Conservation (phyloP, 1,140 invertebrate species). For the Diabrotica virgifera region DNA sequence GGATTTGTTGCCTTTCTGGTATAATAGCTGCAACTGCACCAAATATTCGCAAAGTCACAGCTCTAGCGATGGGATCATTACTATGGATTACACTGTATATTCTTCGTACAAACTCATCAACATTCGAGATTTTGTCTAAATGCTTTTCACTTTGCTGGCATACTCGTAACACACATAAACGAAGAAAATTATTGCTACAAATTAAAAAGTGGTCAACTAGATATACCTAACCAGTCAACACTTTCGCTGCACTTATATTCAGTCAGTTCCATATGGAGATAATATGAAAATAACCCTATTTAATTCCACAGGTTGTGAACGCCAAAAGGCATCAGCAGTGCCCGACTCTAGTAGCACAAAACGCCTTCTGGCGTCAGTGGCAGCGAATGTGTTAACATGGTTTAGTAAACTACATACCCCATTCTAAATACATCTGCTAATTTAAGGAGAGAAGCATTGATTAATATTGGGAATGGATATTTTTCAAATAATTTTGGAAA, state of each 20-base stretch:
- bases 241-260: too few relatives aligned
- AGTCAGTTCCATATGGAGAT: too few relatives aligned
- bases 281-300: too few relatives aligned
- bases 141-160: slow-evolving; percentile 95
- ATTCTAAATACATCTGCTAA: slow-evolving; percentile 90
- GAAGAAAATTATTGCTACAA: slow-evolving; percentile 79
- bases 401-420: slow-evolving; percentile 57
- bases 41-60: slow-evolving; percentile 83
- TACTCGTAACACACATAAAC: slow-evolving; percentile 90
- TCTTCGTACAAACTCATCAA: slow-evolving; percentile 90
- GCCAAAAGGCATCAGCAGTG: too few relatives aligned
- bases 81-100: slow-evolving; percentile 96
- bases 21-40: slow-evolving; percentile 91
- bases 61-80: slow-evolving; percentile 93
- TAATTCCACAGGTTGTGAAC: too few relatives aligned
- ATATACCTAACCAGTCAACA: too few relatives aligned
- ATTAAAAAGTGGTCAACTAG: background rate
- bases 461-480: slow-evolving; percentile 96
- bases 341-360: too few relatives aligned
- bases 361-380: too few relatives aligned
- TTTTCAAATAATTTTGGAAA: slow-evolving; percentile 94
- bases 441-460: slow-evolving; percentile 94
- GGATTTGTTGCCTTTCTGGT: slow-evolving; percentile 89
- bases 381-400: too few relatives aligned
- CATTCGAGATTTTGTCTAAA: slow-evolving; percentile 93